Percentiles rank a stretch among this genome's conserved stretches.
Evolutionary conservation across 2,113 vertebrate species (phyloP).

Genomic region (Oceanodroma tethys): DNA sequence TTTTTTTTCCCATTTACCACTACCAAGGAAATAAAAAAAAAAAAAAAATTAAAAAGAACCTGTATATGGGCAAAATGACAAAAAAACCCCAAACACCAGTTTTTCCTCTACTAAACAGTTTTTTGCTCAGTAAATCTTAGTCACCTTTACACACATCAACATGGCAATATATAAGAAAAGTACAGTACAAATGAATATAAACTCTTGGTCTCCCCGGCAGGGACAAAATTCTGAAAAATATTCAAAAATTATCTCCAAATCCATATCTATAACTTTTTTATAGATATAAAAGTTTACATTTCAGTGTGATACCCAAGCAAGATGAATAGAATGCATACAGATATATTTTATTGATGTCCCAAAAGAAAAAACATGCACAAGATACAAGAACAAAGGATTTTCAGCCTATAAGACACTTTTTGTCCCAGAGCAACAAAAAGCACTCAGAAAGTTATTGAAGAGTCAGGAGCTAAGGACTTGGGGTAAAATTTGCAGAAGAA

Average conservation of each 20-base stretch:
- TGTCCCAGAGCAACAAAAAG: background rate
- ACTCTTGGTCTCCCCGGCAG: background rate
- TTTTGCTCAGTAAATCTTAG: background rate
- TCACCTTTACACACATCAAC: background rate
- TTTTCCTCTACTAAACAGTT: background rate
- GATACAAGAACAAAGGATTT: background rate
- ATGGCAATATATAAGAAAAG: background rate
- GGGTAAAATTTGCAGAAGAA: background rate
- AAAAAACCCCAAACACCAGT: fast-evolving
- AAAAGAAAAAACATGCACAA: background rate
- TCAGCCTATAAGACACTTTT: background rate
- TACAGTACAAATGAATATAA: background rate
- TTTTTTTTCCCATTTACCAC: background rate
- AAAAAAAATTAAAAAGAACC: background rate
- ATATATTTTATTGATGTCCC: background rate
- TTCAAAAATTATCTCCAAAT: background rate
- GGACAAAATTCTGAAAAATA: background rate
- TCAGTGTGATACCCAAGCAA: background rate
- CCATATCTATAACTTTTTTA: background rate
- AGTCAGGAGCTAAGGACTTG: background rate
- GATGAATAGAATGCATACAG: background rate
- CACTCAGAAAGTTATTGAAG: background rate
- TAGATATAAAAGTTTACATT: background rate
- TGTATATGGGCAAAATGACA: background rate
- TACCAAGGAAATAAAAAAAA: background rate